phyloP scores from a whole-genome alignment of 2,797 vertebrate species.

The Crenuchus spilurus region DNA sequence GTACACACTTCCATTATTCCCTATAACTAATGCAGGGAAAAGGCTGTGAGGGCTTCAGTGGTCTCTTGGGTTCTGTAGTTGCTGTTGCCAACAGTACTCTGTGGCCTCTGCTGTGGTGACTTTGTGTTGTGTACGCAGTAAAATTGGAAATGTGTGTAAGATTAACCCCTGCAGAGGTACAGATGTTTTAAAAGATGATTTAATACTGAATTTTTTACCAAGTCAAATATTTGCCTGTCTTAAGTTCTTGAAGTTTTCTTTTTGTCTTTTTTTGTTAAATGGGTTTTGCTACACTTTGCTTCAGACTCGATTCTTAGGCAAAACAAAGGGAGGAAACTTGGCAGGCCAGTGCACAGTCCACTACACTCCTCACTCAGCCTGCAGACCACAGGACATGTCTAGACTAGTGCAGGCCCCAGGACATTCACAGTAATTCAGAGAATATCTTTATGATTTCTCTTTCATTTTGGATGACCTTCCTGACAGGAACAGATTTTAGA shows the following conservation, averaged over 20 bases:
- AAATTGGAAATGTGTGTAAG: background rate
- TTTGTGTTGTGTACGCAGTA: conserved; percentile 1
- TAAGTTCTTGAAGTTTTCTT: background rate
- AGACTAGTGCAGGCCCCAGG: conserved; percentile 14
- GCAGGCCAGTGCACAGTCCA: conserved; percentile 65
- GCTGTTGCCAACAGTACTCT: background rate
- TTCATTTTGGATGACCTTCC: no score
- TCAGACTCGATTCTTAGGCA: conserved; percentile 71
- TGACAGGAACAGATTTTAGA: no score
- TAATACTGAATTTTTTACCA: background rate
- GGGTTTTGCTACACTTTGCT: conserved; percentile 74
- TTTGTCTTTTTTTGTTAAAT: conserved; percentile 63
- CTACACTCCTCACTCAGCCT: conserved; percentile 38
- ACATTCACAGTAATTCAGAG: conserved; percentile 36
- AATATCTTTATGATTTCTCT: no score
- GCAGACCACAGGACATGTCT: conserved; percentile 35
- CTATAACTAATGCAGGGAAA: background rate
- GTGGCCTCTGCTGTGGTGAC: background rate
- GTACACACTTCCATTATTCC: background rate
- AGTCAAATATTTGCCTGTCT: background rate
- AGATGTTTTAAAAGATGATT: background rate
- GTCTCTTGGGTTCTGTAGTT: conserved; percentile 7
- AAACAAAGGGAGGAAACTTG: conserved; percentile 84
- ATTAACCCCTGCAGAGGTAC: background rate
- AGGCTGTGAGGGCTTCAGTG: conserved; percentile 1